phyloP scores from a whole-genome alignment of 2,113 vertebrate genomes.

The Phrynocephalus versicolor region DNA sequence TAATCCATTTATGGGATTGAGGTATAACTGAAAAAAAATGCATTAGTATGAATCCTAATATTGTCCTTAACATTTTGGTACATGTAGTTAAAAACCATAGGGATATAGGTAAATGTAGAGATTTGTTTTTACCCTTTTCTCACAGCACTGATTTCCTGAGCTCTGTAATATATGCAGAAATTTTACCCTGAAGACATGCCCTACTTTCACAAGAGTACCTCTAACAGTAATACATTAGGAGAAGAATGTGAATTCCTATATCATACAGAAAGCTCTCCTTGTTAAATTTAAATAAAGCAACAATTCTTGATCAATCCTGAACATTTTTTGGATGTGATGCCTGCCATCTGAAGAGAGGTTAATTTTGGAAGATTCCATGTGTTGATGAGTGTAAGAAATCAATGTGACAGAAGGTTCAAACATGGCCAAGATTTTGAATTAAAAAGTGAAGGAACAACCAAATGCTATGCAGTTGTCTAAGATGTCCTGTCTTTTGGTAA shows the following conservation, averaged over 20 bases:
- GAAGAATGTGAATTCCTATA: background rate
- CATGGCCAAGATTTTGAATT: background rate
- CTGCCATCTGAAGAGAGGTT: background rate
- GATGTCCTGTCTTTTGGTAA: background rate
- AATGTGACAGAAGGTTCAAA: background rate
- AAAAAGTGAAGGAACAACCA: background rate
- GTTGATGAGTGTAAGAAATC: background rate
- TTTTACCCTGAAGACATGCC: background rate
- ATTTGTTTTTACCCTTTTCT: background rate
- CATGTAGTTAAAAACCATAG: background rate
- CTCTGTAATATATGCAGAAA: background rate
- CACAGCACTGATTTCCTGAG: background rate
- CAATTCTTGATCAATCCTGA: background rate
- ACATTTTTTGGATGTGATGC: background rate
- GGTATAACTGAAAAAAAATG: conserved; percentile 6
- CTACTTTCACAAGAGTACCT: background rate
- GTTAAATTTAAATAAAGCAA: background rate
- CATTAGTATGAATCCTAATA: background rate
- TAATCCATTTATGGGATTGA: background rate
- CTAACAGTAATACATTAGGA: background rate
- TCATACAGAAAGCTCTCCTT: background rate
- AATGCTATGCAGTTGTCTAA: background rate
- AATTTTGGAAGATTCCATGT: background rate
- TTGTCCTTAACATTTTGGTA: background rate
- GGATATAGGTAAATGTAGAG: background rate